Evolutionary conservation across 2,797 vertebrate species (phyloP).

Genomic region (Poeciliopsis gracilis): DNA sequence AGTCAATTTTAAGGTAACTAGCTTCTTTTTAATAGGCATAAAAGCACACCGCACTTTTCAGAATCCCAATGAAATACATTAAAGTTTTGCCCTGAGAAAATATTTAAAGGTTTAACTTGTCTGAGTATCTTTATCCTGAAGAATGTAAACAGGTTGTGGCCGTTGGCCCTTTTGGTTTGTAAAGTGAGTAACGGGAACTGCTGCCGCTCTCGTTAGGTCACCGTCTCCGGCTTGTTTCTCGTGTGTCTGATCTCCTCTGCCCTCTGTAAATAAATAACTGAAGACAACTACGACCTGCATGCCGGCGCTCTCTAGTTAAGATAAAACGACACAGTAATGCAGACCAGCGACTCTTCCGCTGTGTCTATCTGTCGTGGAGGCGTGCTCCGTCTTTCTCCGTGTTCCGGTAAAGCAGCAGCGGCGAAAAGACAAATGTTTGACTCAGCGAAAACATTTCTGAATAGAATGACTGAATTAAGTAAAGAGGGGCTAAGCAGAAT

Average conservation of each 20-base stretch:
- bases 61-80: background rate
- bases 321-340: slow-evolving; percentile 24
- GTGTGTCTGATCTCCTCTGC: slow-evolving; percentile 20
- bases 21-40: background rate
- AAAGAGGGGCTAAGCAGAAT: slow-evolving; percentile 10
- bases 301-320: background rate
- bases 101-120: background rate
- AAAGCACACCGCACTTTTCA: background rate
- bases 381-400: slow-evolving; percentile 15
- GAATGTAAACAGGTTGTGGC: background rate
- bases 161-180: background rate
- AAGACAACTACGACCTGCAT: slow-evolving; percentile 23
- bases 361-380: slow-evolving; percentile 23
- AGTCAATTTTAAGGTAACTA: background rate
- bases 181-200: slow-evolving; percentile 7
- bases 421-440: slow-evolving; percentile 21
- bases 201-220: slow-evolving; percentile 4
- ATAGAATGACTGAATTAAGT: background rate
- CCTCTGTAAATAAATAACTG: slow-evolving; percentile 47
- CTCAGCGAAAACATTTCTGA: slow-evolving; percentile 20
- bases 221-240: slow-evolving; percentile 13
- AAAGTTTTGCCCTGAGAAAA: background rate
- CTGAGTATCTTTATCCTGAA: background rate
- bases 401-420: slow-evolving; percentile 20
- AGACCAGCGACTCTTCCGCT: slow-evolving; percentile 26